These are phyloP conservation scores for Tetragnatha montana DNA, from an alignment of 2,888 invertebrate genomes.

Conservation along the genomic window DNA sequence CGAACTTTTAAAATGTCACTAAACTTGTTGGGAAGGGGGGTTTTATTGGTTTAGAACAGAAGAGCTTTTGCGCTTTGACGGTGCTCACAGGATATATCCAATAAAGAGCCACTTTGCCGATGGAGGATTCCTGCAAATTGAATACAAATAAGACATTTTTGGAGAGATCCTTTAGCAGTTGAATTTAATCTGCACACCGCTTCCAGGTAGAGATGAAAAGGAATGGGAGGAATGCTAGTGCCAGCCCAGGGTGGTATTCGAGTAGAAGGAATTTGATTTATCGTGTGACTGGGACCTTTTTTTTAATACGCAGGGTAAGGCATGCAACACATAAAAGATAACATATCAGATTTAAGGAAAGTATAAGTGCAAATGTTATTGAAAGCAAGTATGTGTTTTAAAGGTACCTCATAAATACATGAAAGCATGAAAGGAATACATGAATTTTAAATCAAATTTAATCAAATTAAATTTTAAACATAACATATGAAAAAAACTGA, in stretches of 20 bases:
- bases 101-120: constrained; percentile 10
- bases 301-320: background rate
- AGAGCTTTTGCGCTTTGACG: background rate
- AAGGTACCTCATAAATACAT: too few relatives aligned
- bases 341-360: background rate
- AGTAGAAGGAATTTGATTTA: background rate
- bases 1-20: constrained; percentile 28
- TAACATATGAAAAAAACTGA: too few relatives aligned
- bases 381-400: too few relatives aligned
- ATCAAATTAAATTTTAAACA: background rate
- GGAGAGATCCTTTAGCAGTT: background rate
- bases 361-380: too few relatives aligned
- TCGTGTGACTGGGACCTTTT: background rate
- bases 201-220: background rate
- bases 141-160: constrained; percentile 6
- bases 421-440: too few relatives aligned
- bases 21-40: background rate
- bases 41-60: constrained; percentile 24
- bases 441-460: background rate
- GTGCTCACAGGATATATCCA: background rate
- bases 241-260: too few relatives aligned
- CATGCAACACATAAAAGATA: background rate
- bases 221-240: background rate
- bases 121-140: constrained; percentile 8
- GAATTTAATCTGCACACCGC: background rate